A percentile compares a stretch with the other conserved stretches of the same genome.
phyloP scores from a whole-genome alignment of 2,797 vertebrate genomes.

The Gymnodraco acuticeps region DNA sequence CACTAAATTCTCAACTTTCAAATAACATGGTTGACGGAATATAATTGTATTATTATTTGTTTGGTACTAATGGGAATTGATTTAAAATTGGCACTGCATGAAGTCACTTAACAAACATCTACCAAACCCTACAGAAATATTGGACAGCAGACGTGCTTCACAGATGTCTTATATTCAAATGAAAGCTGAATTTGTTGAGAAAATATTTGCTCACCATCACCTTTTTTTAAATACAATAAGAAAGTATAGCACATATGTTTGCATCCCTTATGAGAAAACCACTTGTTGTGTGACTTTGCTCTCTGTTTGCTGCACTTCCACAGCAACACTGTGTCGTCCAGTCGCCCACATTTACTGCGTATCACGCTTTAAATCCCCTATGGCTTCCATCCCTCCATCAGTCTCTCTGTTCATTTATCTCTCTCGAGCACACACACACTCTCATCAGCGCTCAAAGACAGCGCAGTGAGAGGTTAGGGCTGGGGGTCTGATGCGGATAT shows the following conservation, averaged over 20 bases:
- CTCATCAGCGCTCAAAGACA: conserved; percentile 22
- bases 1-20: neutral
- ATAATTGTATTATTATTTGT: neutral
- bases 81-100: neutral
- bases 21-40: neutral
- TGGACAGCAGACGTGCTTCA: no score
- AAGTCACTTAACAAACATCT: neutral
- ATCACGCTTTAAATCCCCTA: conserved; percentile 15
- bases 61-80: neutral
- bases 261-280: neutral
- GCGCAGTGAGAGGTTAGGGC: conserved; percentile 50
- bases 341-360: conserved; percentile 15
- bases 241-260: neutral
- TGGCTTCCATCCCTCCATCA: neutral
- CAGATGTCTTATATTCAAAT: neutral
- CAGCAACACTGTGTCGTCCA: neutral
- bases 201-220: neutral
- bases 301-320: conserved; percentile 21
- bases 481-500: conserved; percentile 58
- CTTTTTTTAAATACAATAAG: neutral
- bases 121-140: neutral
- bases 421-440: conserved; percentile 4
- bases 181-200: neutral
- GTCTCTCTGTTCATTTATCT: conserved; percentile 7
- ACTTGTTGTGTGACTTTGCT: conserved; percentile 7